Evolutionary conservation across 2,888 invertebrate species (phyloP).

Genomic region (Suillia variegata): DNA sequence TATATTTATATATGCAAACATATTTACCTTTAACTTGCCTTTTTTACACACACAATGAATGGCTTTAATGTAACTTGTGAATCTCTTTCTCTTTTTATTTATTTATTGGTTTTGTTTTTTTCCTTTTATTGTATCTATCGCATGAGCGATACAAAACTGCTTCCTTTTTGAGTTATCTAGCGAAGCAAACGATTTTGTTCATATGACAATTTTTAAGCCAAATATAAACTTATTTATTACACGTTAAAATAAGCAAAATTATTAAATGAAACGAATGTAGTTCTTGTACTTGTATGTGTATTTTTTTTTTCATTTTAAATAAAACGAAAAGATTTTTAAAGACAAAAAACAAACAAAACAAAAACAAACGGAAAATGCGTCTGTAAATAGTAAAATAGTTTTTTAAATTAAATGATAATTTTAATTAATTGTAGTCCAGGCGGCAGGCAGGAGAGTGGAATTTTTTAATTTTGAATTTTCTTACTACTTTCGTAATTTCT

Average conservation of each 20-base stretch:
- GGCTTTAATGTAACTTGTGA: slow-evolving; percentile 8
- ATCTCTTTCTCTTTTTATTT: slow-evolving; percentile 11
- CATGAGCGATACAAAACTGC: too few relatives aligned
- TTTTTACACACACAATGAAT: background rate
- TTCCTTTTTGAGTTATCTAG: too few relatives aligned
- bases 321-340: slow-evolving; percentile 10
- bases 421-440: slow-evolving; percentile 13
- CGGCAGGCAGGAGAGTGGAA: too few relatives aligned
- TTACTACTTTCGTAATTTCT: slow-evolving; percentile 20
- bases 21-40: slow-evolving; percentile 5
- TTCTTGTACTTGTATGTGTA: slow-evolving; percentile 4
- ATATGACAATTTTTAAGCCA: too few relatives aligned
- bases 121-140: slow-evolving; percentile 21
- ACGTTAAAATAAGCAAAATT: slow-evolving; percentile 1
- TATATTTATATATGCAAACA: slow-evolving; percentile 14
- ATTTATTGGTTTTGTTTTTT: slow-evolving; percentile 18
- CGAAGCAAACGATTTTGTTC: too few relatives aligned
- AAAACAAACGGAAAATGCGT: slow-evolving; percentile 5
- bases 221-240: slow-evolving; percentile 23
- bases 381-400: slow-evolving; percentile 22
- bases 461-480: too few relatives aligned
- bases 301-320: slow-evolving; percentile 12
- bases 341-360: background rate
- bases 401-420: slow-evolving; percentile 6
- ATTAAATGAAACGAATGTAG: slow-evolving; percentile 1